These are phyloP conservation scores for Panorpa germanica DNA, from an alignment of 2,888 invertebrate genomes.

Conservation along the genomic window DNA sequence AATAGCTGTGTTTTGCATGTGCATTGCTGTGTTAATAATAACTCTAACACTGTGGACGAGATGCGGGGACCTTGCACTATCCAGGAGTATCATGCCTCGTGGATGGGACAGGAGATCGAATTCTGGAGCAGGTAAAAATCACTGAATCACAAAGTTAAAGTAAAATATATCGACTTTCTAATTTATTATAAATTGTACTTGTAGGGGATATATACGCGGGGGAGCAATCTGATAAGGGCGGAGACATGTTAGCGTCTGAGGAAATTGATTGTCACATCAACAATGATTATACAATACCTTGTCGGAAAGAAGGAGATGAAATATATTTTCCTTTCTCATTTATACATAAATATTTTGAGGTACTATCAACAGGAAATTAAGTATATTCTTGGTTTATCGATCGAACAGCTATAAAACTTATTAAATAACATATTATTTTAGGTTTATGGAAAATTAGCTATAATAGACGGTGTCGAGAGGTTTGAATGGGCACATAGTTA, in stretches of 20 bases:
- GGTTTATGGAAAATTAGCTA: conserved; percentile 71
- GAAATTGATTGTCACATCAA: conserved; percentile 79
- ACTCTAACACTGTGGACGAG: conserved; percentile 57
- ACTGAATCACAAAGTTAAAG: no score
- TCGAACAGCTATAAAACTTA: conserved; percentile 1
- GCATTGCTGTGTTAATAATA: conserved; percentile 42
- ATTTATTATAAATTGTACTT: no score
- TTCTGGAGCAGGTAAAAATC: no score
- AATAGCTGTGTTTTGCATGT: conserved; percentile 44
- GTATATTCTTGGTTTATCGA: not conserved
- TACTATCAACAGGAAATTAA: no score
- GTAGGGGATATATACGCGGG: no score
- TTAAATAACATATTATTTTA: conserved; percentile 19
- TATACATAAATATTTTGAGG: conserved; percentile 85
- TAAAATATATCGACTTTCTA: not conserved
- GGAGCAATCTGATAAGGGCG: no score
- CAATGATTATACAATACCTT: conserved; percentile 63
- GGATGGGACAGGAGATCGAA: conserved; percentile 1
- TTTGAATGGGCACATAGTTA: conserved; percentile 95
- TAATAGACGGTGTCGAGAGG: conserved; percentile 50
- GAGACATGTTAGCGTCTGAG: conserved; percentile 29
- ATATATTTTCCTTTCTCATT: conserved; percentile 86
- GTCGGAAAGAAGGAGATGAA: conserved; percentile 65
- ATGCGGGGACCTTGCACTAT: conserved; percentile 38
- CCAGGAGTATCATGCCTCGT: not conserved